Base-by-base conservation (phyloP, 2,113 vertebrate species). In the Tragelaphus strepsiceros region DNA sequence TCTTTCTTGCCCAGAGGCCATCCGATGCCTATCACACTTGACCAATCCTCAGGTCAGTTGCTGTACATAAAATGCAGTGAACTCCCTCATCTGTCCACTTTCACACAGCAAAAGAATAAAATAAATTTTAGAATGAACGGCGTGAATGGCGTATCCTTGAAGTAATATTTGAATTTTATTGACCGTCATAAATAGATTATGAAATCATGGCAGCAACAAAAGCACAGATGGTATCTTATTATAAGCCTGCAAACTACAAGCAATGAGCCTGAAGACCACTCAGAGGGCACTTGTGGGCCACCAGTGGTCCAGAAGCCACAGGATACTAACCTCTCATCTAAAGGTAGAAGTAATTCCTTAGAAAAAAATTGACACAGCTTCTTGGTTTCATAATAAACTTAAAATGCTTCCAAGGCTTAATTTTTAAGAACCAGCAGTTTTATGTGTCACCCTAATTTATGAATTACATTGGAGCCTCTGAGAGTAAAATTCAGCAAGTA, bases 121-220 rank as follows among this genome's bases (percentile, higher is more conserved):
- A 81, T 64, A 89, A 81, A 96, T 28, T 84, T 95, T 92, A 84
- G 16, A 90, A 85, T 94, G 84, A 96, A 80, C 2, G 54, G 58
- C 81, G 49, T 67, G 17, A 49, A 46, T 67, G 64, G 26, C 83
- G 15, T 86, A 77, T 51, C 21, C 59, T 88, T 95, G 95, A 96
- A 90, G 94, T 95, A 88, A 97, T 95, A 88, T 95, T 92, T 96
- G 58, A 62, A 53, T 93, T 96, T 97, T 95, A 97, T 90, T 94
- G 85, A 96, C 95, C 82, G 30, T 98, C 58, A 53, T 94, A 97
- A 97, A 94, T 82, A 93, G 82, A 86, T 91, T 81, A 93, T 74
- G 89, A 96, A 94, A 83, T 96, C 56, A 84, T 87, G 89, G 43
- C 93, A 86, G 74, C 92, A 96, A 80, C 88, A n/a, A 71, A 88